Conservation (phyloP, 64 coral and sea anemone species). For the Montipora efflorescens region DNA sequence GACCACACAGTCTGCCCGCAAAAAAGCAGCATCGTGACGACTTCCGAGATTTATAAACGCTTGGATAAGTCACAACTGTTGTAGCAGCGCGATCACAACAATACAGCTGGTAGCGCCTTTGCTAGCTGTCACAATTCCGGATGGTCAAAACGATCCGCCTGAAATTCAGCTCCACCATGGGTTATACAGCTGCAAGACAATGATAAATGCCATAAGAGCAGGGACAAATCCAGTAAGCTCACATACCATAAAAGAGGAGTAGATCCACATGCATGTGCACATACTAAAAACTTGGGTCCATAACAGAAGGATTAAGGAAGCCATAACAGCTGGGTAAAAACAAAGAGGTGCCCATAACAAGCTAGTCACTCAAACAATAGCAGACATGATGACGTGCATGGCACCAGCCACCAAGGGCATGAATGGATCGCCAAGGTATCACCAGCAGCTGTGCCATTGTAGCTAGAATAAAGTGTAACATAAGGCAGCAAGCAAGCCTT, state of each 20-base stretch:
- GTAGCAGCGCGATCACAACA: conserved; percentile 8
- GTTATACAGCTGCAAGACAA: neutral
- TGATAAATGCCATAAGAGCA: conserved; percentile 7
- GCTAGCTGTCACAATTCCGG: neutral
- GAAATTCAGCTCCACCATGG: neutral
- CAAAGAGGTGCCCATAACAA: neutral
- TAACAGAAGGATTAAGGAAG: neutral
- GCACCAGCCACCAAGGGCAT: no score
- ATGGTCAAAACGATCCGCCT: neutral
- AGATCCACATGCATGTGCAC: no score
- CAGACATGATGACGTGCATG: neutral
- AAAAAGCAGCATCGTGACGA: conserved; percentile 1
- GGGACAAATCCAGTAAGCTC: neutral
- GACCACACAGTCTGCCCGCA: conserved; percentile 31
- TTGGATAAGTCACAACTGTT: conserved; percentile 7
- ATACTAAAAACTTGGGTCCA: no score
- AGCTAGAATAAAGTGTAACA: neutral
- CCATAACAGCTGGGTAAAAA: conserved; percentile 1
- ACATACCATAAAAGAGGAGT: neutral
- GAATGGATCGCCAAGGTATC: neutral
- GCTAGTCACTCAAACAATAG: neutral
- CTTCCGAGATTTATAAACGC: conserved; percentile 25
- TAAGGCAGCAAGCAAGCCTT: neutral
- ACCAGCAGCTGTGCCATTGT: neutral
- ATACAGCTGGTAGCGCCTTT: conserved; percentile 17